Evolutionary conservation across 2,888 invertebrate genomes (phyloP).

Genomic region (Coleophora deauratella): DNA sequence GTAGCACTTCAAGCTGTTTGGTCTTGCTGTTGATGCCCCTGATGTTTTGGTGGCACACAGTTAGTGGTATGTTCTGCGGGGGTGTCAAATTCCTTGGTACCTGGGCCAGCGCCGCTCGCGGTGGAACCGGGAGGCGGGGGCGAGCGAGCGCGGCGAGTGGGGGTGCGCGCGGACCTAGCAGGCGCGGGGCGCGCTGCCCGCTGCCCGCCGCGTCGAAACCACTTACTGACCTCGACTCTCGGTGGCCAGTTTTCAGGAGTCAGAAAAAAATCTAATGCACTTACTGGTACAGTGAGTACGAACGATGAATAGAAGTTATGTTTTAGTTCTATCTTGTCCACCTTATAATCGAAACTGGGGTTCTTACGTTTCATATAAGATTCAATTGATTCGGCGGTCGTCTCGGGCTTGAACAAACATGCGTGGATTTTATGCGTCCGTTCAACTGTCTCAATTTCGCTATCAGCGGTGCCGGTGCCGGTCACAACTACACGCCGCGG

Average conservation of each 20-base stretch:
- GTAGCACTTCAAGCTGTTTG: neutral
- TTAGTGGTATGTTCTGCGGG: neutral
- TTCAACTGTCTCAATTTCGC: neutral
- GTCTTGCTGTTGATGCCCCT: neutral
- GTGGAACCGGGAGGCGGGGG: neutral
- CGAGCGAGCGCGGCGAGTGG: no score
- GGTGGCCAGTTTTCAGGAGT: neutral
- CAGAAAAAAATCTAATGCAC: neutral
- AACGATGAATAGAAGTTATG: neutral
- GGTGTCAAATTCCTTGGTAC: neutral
- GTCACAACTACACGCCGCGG: no score
- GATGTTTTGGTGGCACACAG: constrained; percentile 1
- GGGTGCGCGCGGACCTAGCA: no score
- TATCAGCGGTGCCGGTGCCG: neutral
- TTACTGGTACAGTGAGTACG: neutral
- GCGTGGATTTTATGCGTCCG: neutral
- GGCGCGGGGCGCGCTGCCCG: no score
- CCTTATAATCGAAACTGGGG: neutral
- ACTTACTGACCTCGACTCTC: neutral
- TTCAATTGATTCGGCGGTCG: neutral
- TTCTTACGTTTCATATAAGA: neutral
- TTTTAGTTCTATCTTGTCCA: neutral
- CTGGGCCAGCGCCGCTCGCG: neutral
- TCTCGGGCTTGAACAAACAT: neutral
- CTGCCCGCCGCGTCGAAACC: no score